These are phyloP conservation scores for Galerucella pusilla DNA, from an alignment of 2,888 invertebrate species.

Conservation along the genomic window DNA sequence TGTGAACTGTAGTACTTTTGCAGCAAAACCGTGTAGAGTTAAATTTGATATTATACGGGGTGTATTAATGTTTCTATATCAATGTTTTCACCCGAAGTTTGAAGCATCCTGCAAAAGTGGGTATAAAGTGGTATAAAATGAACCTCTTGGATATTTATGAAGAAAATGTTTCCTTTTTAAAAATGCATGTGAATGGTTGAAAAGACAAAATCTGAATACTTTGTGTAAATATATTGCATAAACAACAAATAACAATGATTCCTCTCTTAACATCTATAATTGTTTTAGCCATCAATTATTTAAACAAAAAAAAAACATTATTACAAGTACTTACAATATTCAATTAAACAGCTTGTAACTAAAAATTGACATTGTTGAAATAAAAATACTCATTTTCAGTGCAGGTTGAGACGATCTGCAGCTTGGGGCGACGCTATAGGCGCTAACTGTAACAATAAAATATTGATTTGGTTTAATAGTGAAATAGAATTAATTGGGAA, in stretches of 20 bases:
- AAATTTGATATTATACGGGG: too few species aligned
- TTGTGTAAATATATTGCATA: constrained; percentile 40
- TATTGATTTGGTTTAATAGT: neutral
- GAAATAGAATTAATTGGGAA: neutral
- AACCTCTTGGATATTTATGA: too few species aligned
- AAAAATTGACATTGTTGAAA: constrained; percentile 34
- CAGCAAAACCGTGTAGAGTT: too few species aligned
- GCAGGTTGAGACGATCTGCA: constrained; percentile 26
- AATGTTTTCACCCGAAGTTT: too few species aligned
- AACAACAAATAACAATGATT: constrained; percentile 39
- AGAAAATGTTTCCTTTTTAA: too few species aligned
- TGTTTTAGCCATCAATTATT: constrained; percentile 28
- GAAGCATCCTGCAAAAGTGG: too few species aligned
- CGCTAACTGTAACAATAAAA: constrained; percentile 35
- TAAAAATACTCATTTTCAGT: constrained; percentile 27
- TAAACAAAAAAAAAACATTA: constrained; percentile 10
- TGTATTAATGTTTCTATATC: too few species aligned
- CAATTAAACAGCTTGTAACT: constrained; percentile 29
- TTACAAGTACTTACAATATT: constrained; percentile 25
- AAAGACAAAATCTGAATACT: neutral
- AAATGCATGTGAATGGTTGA: neutral
- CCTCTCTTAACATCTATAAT: constrained; percentile 34
- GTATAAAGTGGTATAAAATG: too few species aligned
- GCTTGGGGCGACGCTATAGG: constrained; percentile 16
- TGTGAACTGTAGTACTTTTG: too few species aligned